Conservation (phyloP, 2,888 invertebrate species). For the Agriopis aurantiaria region DNA sequence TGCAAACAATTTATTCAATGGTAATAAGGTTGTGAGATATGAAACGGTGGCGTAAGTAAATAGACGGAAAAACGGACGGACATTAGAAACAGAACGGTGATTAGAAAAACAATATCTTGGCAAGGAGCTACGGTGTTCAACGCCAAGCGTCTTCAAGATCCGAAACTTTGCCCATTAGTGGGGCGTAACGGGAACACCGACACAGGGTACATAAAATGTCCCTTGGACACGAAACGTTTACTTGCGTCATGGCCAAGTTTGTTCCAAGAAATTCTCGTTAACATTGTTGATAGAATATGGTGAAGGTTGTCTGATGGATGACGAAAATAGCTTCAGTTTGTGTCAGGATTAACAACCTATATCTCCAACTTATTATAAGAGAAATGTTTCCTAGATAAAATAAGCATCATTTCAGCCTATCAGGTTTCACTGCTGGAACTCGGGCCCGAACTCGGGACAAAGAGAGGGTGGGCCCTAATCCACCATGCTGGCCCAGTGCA, state of each 20-base stretch:
- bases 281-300: conserved; percentile 25
- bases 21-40: conserved; percentile 5
- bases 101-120: conserved; percentile 60
- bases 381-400: background rate
- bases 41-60: conserved; percentile 25
- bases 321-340: conserved; percentile 12
- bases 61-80: conserved; percentile 33
- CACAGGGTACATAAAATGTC: conserved; percentile 53
- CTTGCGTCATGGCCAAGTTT: conserved; percentile 40
- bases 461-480: no score
- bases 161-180: conserved; percentile 65
- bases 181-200: conserved; percentile 49
- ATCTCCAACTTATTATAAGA: background rate
- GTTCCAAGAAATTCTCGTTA: conserved; percentile 34
- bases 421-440: no score
- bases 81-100: conserved; percentile 47
- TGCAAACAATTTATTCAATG: conserved; percentile 16
- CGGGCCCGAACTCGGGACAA: no score
- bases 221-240: conserved; percentile 48
- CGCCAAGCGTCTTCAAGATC: conserved; percentile 57
- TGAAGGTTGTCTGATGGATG: conserved; percentile 14
- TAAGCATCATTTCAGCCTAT: background rate
- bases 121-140: conserved; percentile 52
- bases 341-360: background rate
- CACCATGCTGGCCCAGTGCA: no score